Evolutionary conservation across 2,888 invertebrate genomes (phyloP), one percentile per base, ranked within the genome.

Genomic region (Enchytraeus crypticus): DNA sequence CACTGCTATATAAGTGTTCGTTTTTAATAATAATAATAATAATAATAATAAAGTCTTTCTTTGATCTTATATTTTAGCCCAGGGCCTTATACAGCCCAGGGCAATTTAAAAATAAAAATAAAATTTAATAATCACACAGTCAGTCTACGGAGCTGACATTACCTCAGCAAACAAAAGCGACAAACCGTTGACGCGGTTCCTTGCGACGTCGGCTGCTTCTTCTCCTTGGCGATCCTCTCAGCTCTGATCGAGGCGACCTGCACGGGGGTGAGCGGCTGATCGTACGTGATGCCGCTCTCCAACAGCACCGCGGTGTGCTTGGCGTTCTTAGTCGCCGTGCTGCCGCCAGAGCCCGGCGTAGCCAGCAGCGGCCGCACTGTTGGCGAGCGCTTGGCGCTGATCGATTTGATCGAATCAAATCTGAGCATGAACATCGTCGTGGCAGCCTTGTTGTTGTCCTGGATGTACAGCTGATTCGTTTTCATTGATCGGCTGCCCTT

Each of bases 221-320:
- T 77, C 60, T 77, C 92, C 73, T 88, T 86, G 14, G 89, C 87
- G 67, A 92, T 85, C 71, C 92, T 85, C 73, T 92, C 92, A 21
- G 90, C 89, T 72, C 90, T 84, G 32, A 72, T 73, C 51, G 73
- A 72, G 0, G 77, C 77, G 59, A 79, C 74, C 62, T 77, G 72
- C 61, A 87, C 84, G 0, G 93, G 92, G 68, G 86, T 83, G 55
- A 90, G 82, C 5, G 93, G 92, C 74, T 84, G 84, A 72, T 95
- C 93, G 74, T 90, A 88, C 65, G 83, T 84, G 63, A 96, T 88
- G 38, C 89, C 89, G 75, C 86, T 87, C 69, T 92, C 92, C 62
- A 85, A 85, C 71, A 93, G 81, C 63, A 91, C 86, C 54, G 88
- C 87, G 30, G 88, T 86, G 78, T 91, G 90, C 46, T 90, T 91